Conservation (phyloP, 2,888 invertebrate species). For the Syrphus vitripennis region DNA sequence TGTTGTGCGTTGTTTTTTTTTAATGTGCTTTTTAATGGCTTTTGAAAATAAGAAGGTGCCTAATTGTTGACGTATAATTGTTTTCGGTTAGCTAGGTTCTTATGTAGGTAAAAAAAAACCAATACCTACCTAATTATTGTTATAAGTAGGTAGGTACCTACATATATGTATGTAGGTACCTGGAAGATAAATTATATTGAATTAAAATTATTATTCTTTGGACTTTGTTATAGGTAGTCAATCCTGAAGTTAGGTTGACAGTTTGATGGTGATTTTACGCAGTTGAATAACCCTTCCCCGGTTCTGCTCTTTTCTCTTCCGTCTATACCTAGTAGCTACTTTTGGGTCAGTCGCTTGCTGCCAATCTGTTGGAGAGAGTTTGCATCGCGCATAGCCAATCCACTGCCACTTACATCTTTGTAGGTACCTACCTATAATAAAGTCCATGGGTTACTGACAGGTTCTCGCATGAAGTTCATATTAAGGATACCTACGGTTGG, state of each 20-base stretch:
- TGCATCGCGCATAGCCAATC: too few species aligned
- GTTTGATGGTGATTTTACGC: not conserved
- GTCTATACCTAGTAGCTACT: too few species aligned
- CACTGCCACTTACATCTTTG: too few species aligned
- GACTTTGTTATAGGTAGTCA: not conserved
- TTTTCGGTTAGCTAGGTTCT: not conserved
- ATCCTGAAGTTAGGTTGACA: not conserved
- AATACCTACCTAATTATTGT: too few species aligned
- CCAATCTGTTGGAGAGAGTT: too few species aligned
- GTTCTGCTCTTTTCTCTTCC: too few species aligned
- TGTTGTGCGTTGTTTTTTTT: slow-evolving; percentile 7
- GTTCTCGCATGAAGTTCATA: too few species aligned
- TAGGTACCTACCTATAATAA: too few species aligned
- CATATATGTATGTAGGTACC: not conserved
- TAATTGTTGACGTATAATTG: not conserved
- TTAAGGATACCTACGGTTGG: too few species aligned
- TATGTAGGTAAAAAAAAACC: not conserved
- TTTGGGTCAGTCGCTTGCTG: too few species aligned
- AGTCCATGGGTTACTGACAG: too few species aligned
- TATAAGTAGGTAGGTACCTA: not conserved
- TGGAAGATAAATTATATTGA: not conserved
- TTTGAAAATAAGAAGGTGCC: not conserved
- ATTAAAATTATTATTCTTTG: not conserved
- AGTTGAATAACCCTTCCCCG: too few species aligned
- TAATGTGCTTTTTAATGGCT: not conserved